Evolutionary conservation across 2,113 vertebrate species (phyloP), one percentile per base, ranked within the genome.

Genomic region (Oryzias curvinotus): DNA sequence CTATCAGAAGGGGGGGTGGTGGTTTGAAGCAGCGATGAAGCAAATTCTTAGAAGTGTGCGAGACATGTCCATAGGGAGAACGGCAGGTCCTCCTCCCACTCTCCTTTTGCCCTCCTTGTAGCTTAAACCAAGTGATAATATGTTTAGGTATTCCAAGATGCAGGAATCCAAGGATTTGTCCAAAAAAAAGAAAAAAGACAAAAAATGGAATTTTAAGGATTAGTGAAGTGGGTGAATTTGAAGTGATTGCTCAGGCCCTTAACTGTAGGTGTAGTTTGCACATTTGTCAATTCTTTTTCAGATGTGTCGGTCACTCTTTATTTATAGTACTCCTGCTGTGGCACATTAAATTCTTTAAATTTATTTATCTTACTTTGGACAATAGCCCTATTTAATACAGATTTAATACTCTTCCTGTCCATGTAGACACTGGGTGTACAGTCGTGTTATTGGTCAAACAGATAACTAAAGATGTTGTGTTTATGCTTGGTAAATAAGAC

Each of bases 141-240:
- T 74, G 80, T 77, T 65, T 73, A 80, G 69, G 75, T 88, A 85
- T 84, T 84, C 77, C 67, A 75, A 66, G 73, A 60, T 36, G 71
- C 73, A 75, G 48, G 66, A 80, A 76, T 77, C 56, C 52, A 75
- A 74, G 71, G 77, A 86, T 88, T 85, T 85, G 69, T 53, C 23
- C 42, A 47, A 55, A 71, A 70, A 72, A 62, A 18, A 69, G 41
- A 67, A 79, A 80, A 75, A 75, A 60, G 18, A 45, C 41, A 60
- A 75, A 85, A 82, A 77, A 86, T 80, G 82, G 79, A 84, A 88
- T 78, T 79, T 68, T 52, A 41, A 44, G 52, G 59, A 4, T 73
- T 75, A n/a, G n/a, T n/a, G n/a, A n/a, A n/a, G n/a, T 75, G 71
- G 65, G n/a, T n/a, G n/a, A n/a, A n/a, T n/a, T 62, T 77, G 80